Evolutionary conservation across 2,888 invertebrate genomes (phyloP), one percentile per base, ranked within the genome.

Genomic region (Pandemis heparana): DNA sequence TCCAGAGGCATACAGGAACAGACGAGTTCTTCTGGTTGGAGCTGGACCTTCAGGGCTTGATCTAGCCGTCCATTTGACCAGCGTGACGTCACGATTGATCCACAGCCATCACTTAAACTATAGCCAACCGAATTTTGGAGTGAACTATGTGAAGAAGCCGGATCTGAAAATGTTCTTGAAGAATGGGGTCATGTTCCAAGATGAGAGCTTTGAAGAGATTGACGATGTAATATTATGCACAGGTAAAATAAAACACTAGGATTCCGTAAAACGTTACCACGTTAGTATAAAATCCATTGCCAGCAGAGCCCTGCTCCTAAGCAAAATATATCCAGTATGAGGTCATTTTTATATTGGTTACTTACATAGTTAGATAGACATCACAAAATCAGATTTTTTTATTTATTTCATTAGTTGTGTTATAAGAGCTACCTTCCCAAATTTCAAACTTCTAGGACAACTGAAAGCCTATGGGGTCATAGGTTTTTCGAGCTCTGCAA

Each of bases 31-130:
- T 9, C 9, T 53, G 7, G 18, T 53, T n/a, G 53, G 53, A 53
- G 53, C 53, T 53, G 53, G 53, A 18, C 53, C 53, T 18, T 53
- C 53, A 16, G 53, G 53, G 16, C 59, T 59, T 5, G 59, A 59
- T n/a, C 32, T 59, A 9, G 59, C 59, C 32, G 32, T 23, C 32
- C 59, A 59, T 12, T n/a, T 59, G 59, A n/a, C 59, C 32, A 59
- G 32, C 43, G 43, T 59, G 23, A 43, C 48, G n/a, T 71, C 53
- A 16, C 51, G 66, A 9, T 7, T 41, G 38, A 14, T 66, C 12
- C 38, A 66, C 9, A 53, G 53, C 18, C 53, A 53, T 53, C 53
- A 53, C 18, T 53, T 53, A 6, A 9, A 53, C 53, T 53, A 53
- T 18, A 53, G 18, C 3, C 53, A 53, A 53, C 53, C 53, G 4